Percentiles rank a stretch among this genome's conserved stretches.
Evolutionary conservation across 2,888 invertebrate species (phyloP).

Genomic region (Drosophila incognita): DNA sequence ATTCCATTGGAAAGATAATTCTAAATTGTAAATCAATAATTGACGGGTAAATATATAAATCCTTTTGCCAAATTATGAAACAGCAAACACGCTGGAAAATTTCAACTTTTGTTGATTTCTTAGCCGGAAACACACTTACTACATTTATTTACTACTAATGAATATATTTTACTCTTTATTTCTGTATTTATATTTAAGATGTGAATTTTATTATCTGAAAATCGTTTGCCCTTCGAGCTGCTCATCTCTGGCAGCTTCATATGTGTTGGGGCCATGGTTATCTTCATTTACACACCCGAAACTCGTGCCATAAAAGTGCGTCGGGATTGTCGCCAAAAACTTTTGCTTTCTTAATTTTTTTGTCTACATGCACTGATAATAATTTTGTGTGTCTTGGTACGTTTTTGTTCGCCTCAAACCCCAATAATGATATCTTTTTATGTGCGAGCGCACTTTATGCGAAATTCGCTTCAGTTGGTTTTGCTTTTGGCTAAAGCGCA

Average conservation of each 20-base stretch:
- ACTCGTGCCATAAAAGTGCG: slow-evolving; percentile 72
- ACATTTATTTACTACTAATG: not conserved
- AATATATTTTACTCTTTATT: not conserved
- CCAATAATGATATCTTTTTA: slow-evolving; percentile 23
- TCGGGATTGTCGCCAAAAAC: slow-evolving; percentile 69
- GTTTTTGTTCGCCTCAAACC: slow-evolving; percentile 16
- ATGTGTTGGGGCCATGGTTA: slow-evolving; percentile 39
- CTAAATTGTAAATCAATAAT: not conserved
- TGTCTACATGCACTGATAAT: slow-evolving; percentile 58
- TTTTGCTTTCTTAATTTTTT: slow-evolving; percentile 69
- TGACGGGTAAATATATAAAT: not conserved
- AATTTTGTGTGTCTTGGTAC: slow-evolving; percentile 33
- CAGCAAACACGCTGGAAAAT: not conserved
- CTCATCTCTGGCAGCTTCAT: slow-evolving; percentile 53
- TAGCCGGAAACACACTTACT: not conserved
- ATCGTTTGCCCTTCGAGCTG: not conserved
- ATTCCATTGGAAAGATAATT: not conserved
- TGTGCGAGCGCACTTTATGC: slow-evolving; percentile 34
- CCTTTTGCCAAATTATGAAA: not conserved
- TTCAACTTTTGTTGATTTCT: not conserved
- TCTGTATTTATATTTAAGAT: not conserved
- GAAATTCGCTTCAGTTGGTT: slow-evolving; percentile 9
- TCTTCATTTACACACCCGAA: slow-evolving; percentile 67
- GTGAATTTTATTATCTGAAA: not conserved
- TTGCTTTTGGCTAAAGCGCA: slow-evolving; percentile 1